These are phyloP conservation scores for Sebastes miniatus DNA, from an alignment of 2,797 vertebrate species.

Conservation along the genomic window DNA sequence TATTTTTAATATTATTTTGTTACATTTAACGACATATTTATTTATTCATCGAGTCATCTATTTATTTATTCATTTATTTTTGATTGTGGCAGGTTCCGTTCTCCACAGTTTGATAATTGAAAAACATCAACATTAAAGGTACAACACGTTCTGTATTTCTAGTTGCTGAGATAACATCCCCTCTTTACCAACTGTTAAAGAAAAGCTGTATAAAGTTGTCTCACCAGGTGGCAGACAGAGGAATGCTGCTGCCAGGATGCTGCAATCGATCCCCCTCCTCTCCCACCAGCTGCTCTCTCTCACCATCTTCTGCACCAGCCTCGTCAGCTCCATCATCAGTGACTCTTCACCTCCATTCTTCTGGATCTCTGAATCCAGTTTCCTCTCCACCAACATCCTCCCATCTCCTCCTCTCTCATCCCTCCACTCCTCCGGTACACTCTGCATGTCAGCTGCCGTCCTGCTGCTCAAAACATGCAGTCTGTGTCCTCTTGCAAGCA, in stretches of 20 bases:
- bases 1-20: no score
- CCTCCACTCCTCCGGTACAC: slow-evolving; percentile 41
- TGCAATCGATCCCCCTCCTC: slow-evolving; percentile 86
- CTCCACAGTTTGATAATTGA: background rate
- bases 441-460: slow-evolving; percentile 48
- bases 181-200: background rate
- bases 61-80: no score
- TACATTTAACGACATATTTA: no score
- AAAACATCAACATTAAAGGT: background rate
- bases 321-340: slow-evolving; percentile 88
- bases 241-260: slow-evolving; percentile 85
- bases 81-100: no score
- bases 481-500: background rate
- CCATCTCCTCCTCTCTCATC: background rate
- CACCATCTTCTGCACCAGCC: slow-evolving; percentile 85
- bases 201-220: background rate
- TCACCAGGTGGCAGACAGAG: slow-evolving; percentile 75
- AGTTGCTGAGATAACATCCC: background rate
- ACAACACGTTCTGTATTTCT: background rate
- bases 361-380: background rate
- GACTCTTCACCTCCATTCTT: slow-evolving; percentile 47
- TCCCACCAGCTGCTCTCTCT: slow-evolving; percentile 94
- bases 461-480: background rate
- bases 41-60: no score
- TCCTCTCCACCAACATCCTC: slow-evolving; percentile 8